Percentiles rank a stretch among this genome's conserved stretches.
Conservation (phyloP, 1,140 invertebrate genomes). For the Spodoptera litura region DNA sequence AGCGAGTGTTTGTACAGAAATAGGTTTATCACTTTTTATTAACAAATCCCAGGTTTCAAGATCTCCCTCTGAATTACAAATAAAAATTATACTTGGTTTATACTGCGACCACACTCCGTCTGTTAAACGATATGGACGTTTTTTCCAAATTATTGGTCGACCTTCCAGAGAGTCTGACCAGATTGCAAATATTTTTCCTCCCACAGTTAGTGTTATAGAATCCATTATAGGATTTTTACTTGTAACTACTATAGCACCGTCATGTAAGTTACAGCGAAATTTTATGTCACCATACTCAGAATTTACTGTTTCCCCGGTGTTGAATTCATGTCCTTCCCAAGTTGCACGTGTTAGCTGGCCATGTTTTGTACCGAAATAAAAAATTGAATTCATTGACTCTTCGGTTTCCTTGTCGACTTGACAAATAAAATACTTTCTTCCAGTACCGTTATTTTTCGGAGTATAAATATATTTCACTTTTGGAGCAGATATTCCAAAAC, state of each 20-base stretch:
- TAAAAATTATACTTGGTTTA: constrained; percentile 79
- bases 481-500: constrained; percentile 75
- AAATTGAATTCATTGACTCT: constrained; percentile 73
- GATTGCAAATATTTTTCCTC: constrained; percentile 82
- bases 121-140: constrained; percentile 73
- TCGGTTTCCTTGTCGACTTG: constrained; percentile 69
- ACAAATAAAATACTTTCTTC: constrained; percentile 80
- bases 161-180: constrained; percentile 73
- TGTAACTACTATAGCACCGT: constrained; percentile 88
- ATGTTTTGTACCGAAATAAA: constrained; percentile 79
- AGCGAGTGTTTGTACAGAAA: constrained; percentile 77
- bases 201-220: constrained; percentile 84
- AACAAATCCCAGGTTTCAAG: constrained; percentile 81
- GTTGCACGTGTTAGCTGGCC: constrained; percentile 85
- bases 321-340: constrained; percentile 88
- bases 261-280: constrained; percentile 87
- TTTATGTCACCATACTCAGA: constrained; percentile 84
- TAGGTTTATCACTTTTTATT: constrained; percentile 78
- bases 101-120: constrained; percentile 79
- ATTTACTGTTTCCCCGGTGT: constrained; percentile 86
- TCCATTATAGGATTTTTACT: constrained; percentile 86
- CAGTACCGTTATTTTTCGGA: constrained; percentile 76
- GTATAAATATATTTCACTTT: constrained; percentile 68
- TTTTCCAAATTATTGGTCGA: constrained; percentile 78
- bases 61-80: constrained; percentile 75